phyloP scores from a whole-genome alignment of 2,797 vertebrate genomes.

The Limnodromus scolopaceus region DNA sequence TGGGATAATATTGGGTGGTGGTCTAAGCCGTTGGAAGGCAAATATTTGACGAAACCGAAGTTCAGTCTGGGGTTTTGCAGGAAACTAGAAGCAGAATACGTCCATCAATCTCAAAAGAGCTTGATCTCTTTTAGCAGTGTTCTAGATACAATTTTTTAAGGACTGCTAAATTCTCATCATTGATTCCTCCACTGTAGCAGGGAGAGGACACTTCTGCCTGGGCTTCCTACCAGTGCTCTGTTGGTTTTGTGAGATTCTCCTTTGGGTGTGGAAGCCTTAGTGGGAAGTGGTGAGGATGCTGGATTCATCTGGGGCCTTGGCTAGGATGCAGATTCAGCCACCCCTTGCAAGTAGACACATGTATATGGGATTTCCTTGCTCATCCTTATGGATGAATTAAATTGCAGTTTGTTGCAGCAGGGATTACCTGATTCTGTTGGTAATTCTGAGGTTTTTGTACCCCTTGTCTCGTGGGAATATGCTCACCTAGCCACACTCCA shows the following conservation, averaged over 20 bases:
- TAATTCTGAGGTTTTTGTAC: not conserved
- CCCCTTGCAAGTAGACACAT: not conserved
- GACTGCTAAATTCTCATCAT: not conserved
- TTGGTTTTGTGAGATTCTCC: not conserved
- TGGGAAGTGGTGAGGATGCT: not conserved
- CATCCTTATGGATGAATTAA: not conserved
- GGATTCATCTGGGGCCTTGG: not conserved
- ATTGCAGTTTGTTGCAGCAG: not conserved
- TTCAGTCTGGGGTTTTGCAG: not conserved
- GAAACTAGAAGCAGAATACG: not conserved
- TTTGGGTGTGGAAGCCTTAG: not conserved
- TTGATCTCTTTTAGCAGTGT: not conserved
- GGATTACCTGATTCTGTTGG: not conserved
- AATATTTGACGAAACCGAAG: not conserved
- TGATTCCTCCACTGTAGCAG: not conserved
- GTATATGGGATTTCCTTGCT: not conserved
- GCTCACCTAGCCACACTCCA: not conserved
- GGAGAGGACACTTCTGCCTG: not conserved
- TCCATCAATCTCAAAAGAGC: not conserved
- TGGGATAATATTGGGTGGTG: not conserved
- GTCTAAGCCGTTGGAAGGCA: not conserved
- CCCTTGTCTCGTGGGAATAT: not conserved
- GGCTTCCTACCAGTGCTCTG: not conserved
- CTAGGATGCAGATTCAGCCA: not conserved
- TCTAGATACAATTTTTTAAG: not conserved